Evolutionary conservation across 1,140 invertebrate species (phyloP).

Genomic region (Calliphora vicina): DNA sequence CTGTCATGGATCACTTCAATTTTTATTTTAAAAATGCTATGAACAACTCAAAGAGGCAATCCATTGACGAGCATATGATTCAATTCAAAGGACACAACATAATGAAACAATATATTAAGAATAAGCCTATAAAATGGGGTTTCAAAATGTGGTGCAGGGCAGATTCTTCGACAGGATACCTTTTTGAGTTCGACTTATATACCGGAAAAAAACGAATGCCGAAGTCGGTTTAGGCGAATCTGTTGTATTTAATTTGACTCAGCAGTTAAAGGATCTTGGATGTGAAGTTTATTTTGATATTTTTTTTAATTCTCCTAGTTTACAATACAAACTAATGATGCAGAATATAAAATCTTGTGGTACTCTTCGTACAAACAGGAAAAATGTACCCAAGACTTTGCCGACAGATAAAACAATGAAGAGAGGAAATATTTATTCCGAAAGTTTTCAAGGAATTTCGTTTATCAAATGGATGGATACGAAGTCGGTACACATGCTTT

Average conservation of each 20-base stretch:
- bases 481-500: conserved; percentile 50
- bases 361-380: conserved; percentile 47
- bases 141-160: conserved; percentile 10
- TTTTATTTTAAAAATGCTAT: conserved; percentile 33
- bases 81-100: background rate
- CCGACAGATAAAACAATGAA: conserved; percentile 51
- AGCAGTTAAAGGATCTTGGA: no score
- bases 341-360: conserved; percentile 48
- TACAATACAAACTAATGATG: background rate
- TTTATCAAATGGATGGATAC: conserved; percentile 48
- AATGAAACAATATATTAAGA: background rate
- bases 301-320: background rate
- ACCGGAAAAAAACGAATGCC: no score
- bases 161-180: no score
- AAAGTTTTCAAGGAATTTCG: background rate
- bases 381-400: conserved; percentile 45
- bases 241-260: no score
- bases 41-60: conserved; percentile 44
- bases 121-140: background rate
- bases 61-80: background rate
- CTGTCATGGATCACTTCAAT: conserved; percentile 50
- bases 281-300: conserved; percentile 4
- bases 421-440: background rate
- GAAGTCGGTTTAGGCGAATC: no score
- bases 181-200: no score